Conservation (phyloP, 2,888 invertebrate genomes). For the Deilephila porcellus region DNA sequence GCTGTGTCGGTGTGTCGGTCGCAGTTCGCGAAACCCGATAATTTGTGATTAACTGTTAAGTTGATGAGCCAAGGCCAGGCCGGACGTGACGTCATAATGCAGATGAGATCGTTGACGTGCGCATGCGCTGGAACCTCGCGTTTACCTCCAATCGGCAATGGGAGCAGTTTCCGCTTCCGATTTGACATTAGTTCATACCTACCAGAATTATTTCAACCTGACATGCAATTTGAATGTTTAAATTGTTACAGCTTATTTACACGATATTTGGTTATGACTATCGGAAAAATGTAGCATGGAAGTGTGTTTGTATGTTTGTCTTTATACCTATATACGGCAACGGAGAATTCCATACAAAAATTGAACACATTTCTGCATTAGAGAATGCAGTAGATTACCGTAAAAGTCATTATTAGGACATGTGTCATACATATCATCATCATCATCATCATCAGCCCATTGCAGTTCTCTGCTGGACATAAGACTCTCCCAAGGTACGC, state of each 20-base stretch:
- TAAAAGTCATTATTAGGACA: no score
- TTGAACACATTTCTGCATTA: no score
- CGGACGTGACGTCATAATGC: conserved; percentile 66
- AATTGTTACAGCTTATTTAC: not conserved
- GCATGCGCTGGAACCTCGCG: conserved; percentile 53
- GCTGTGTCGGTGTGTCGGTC: conserved; percentile 37
- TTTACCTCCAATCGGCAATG: conserved; percentile 50
- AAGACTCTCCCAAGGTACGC: no score
- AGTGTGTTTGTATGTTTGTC: not conserved
- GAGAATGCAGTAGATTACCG: no score
- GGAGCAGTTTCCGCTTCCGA: conserved; percentile 82
- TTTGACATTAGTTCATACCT: conserved; percentile 36
- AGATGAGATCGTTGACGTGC: conserved; percentile 57
- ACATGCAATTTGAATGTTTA: conserved; percentile 2
- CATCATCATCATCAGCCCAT: no score
- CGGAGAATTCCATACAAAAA: not conserved
- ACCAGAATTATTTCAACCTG: conserved; percentile 3
- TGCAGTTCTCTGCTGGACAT: no score
- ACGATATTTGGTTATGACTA: not conserved
- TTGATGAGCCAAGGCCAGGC: conserved; percentile 51
- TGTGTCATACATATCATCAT: no score
- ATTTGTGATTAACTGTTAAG: conserved; percentile 55
- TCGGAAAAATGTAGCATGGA: not conserved
- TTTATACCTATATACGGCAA: not conserved
- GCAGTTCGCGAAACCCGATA: conserved; percentile 37